Base-by-base conservation (phyloP, 2,888 invertebrate genomes). In the Caenorhabditis imperialis region DNA sequence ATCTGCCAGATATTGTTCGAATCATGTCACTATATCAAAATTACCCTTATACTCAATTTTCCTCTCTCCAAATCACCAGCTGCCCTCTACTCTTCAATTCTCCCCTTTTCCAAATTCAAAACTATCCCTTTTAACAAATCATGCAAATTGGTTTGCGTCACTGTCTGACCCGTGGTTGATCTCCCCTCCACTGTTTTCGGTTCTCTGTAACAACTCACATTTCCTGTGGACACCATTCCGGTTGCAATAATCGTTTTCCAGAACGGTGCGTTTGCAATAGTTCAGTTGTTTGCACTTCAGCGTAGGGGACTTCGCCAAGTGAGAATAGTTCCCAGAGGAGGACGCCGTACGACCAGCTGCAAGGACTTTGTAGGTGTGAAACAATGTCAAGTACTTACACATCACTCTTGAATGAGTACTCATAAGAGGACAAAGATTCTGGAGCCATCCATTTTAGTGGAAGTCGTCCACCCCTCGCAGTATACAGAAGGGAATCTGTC, bases 401-500 rank as follows among this genome's bases (percentile, higher is more conserved):
- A 72, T 85, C 84, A 30, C 81, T 81, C 45, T 84, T 83, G 54
- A 81, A 82, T 2, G 84, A 81, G 48, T 85, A 85, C 35, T 84
- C 84, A 53, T 81, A 83, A 7, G 77, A 70, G 8, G 73, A 62
- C 4, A 85, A 62, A 4, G 78, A 77, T 65, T 85, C 85, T 0
- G 82, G 82, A 35, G 83, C 80, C 85, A 85, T 84, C 85, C 85
- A 85, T 65, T 84, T 81, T 53, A 85, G 53, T 7, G 85, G 85
- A 14, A 85, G 48, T 22, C 84, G 62, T 22, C 85, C 85, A 12
- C 82, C 85, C 35, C 85, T 60, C 8, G 84, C 83, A 42, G 84
- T 84, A 50, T 85, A 85, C 7, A 85, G 44, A 0, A 83, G 75
- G 1, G 76, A 75, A 71, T 85, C 85, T 4, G 84, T 83, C 45